Conservation (phyloP, 2,113 vertebrate genomes). For the Oryzias javanicus region DNA sequence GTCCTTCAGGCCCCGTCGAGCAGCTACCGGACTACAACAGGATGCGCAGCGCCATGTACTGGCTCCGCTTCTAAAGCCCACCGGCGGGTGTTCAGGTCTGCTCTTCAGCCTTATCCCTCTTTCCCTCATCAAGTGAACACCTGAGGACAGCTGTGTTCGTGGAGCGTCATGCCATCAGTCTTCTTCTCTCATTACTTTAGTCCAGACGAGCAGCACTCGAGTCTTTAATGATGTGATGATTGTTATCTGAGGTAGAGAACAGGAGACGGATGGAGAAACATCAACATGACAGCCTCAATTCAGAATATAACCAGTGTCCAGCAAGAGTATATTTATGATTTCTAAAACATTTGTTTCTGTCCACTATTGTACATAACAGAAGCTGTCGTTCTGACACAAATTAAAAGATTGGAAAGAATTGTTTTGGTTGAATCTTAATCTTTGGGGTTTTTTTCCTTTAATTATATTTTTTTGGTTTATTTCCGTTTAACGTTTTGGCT, state of each 20-base stretch:
- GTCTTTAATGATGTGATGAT: conserved; percentile 1
- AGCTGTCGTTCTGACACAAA: conserved; percentile 67
- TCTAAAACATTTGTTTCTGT: conserved; percentile 74
- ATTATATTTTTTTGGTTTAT: neutral
- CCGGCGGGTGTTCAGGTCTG: conserved; percentile 15
- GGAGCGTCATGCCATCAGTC: conserved; percentile 18
- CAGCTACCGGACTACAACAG: conserved; percentile 96
- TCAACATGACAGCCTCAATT: conserved; percentile 11
- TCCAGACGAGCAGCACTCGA: conserved; percentile 5
- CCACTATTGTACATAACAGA: conserved; percentile 78
- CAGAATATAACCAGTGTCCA: conserved; percentile 34
- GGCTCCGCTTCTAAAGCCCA: conserved; percentile 84
- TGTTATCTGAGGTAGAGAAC: no score
- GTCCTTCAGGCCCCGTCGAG: conserved; percentile 85
- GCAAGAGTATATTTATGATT: conserved; percentile 76
- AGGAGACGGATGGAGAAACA: neutral
- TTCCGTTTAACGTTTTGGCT: no score
- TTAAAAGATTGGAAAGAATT: conserved; percentile 65
- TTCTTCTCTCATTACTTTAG: conserved; percentile 9
- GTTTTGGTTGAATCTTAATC: neutral
- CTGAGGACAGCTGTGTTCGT: neutral
- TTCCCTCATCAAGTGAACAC: conserved; percentile 9
- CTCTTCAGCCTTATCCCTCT: conserved; percentile 1
- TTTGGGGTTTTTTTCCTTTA: neutral
- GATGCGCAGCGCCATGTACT: conserved; percentile 92